Conservation (phyloP, 2,888 invertebrate species). For the Dynastes maya region DNA sequence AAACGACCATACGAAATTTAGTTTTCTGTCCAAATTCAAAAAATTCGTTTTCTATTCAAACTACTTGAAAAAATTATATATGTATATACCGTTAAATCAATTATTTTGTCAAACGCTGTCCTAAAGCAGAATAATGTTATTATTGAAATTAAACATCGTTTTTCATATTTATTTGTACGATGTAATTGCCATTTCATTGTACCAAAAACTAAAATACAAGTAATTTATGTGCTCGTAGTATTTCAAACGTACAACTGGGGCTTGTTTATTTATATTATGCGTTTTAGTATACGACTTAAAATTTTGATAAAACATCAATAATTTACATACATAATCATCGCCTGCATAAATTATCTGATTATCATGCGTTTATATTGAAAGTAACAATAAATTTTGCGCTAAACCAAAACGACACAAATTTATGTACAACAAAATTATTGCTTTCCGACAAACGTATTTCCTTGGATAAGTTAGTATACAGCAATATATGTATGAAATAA, state of each 20-base stretch:
- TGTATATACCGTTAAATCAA: neutral
- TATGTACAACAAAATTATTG: slow-evolving; percentile 5
- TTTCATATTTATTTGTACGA: slow-evolving; percentile 42
- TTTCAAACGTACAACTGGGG: slow-evolving; percentile 28
- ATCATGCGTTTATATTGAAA: slow-evolving; percentile 22
- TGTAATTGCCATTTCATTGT: slow-evolving; percentile 34
- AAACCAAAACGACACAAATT: neutral
- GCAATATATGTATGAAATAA: neutral
- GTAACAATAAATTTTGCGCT: neutral
- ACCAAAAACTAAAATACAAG: slow-evolving; percentile 35
- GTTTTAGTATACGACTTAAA: slow-evolving; percentile 40
- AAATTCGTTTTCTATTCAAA: no score
- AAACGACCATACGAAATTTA: no score
- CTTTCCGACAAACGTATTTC: neutral
- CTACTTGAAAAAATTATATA: no score
- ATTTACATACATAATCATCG: slow-evolving; percentile 33
- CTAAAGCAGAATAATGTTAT: slow-evolving; percentile 25
- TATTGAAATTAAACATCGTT: slow-evolving; percentile 37
- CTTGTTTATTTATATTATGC: slow-evolving; percentile 39
- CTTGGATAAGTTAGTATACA: neutral
- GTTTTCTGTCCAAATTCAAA: no score
- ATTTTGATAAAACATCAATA: slow-evolving; percentile 38
- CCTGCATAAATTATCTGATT: slow-evolving; percentile 36
- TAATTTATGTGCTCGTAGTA: slow-evolving; percentile 35
- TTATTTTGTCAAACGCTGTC: neutral